Evolutionary conservation across 2,113 vertebrate genomes (phyloP).

Genomic region (Tachysurus vachellii): DNA sequence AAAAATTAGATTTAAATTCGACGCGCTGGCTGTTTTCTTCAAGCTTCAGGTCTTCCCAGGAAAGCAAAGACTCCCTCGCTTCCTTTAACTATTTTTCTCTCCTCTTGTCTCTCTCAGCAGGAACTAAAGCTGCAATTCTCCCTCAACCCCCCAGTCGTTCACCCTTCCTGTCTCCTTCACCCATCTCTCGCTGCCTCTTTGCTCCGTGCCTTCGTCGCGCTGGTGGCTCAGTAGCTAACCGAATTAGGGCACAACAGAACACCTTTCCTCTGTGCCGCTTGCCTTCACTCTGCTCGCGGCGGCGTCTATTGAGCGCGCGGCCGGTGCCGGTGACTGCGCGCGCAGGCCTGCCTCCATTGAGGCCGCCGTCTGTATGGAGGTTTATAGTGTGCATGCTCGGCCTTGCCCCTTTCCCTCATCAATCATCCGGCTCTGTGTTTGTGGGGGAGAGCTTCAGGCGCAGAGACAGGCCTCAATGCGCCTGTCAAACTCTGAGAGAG

Average conservation of each 20-base stretch:
- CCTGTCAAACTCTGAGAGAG: conserved; percentile 79
- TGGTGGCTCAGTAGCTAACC: conserved; percentile 91
- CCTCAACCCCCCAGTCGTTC: conserved; percentile 45
- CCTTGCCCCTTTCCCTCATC: conserved; percentile 96
- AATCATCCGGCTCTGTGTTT: conserved; percentile 89
- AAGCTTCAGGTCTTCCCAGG: conserved; percentile 4
- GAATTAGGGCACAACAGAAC: conserved; percentile 98
- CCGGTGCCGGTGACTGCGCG: conserved; percentile 82
- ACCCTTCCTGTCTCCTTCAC: conserved; percentile 33
- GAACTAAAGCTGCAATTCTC: conserved; percentile 22
- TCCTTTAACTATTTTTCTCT: conserved; percentile 55
- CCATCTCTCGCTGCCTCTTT: conserved; percentile 67
- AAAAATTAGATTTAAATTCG: conserved; percentile 15
- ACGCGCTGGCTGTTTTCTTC: conserved; percentile 23
- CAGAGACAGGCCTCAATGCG: conserved; percentile 89
- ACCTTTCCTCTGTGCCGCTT: conserved; percentile 82
- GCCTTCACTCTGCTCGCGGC: conserved; percentile 75
- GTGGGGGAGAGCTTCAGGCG: conserved; percentile 86
- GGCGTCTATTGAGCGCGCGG: conserved; percentile 83
- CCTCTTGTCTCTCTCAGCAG: conserved; percentile 49
- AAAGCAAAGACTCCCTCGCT: conserved; percentile 8
- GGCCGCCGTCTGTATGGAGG: conserved; percentile 81
- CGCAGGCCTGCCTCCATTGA: conserved; percentile 89
- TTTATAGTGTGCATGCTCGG: conserved; percentile 90
- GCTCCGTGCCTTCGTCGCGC: conserved; percentile 80